Conservation (phyloP, 2,797 vertebrate genomes). For the Lagorchestes hirsutus region DNA sequence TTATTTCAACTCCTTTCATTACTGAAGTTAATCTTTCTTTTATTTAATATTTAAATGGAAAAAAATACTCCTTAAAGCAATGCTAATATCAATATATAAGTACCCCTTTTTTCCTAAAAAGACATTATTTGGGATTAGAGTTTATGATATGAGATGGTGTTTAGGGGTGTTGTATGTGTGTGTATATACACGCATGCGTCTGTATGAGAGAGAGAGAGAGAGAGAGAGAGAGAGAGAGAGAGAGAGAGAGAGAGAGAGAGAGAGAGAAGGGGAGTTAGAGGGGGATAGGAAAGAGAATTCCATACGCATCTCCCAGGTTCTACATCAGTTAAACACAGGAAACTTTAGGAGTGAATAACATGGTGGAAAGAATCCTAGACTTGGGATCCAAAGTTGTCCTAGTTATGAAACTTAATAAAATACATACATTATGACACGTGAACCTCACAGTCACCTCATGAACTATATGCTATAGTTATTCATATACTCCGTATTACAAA, state of each 20-base stretch:
- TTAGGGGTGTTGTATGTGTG: background rate
- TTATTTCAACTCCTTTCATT: background rate
- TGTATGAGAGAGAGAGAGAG: background rate
- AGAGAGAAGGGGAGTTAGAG: background rate
- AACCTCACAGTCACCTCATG: no score
- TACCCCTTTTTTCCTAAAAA: background rate
- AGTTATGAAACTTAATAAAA: no score
- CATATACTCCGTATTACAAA: no score
- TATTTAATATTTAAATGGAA: background rate
- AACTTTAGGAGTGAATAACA: no score
- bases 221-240: no score
- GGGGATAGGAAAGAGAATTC: no score
- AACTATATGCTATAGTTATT: no score
- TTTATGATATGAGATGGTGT: background rate
- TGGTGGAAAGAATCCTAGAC: no score
- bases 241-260: background rate
- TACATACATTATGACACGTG: no score
- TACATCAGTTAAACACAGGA: no score
- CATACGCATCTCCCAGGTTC: no score
- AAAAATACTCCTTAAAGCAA: slow-evolving; percentile 51
- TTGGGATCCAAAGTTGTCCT: no score
- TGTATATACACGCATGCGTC: background rate
- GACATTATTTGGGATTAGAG: background rate
- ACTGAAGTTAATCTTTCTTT: slow-evolving; percentile 27
- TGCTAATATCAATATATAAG: slow-evolving; percentile 43